These are phyloP conservation scores for Myioborus melanocephalus DNA, from an alignment of 2,797 vertebrate genomes.

Conservation along the genomic window DNA sequence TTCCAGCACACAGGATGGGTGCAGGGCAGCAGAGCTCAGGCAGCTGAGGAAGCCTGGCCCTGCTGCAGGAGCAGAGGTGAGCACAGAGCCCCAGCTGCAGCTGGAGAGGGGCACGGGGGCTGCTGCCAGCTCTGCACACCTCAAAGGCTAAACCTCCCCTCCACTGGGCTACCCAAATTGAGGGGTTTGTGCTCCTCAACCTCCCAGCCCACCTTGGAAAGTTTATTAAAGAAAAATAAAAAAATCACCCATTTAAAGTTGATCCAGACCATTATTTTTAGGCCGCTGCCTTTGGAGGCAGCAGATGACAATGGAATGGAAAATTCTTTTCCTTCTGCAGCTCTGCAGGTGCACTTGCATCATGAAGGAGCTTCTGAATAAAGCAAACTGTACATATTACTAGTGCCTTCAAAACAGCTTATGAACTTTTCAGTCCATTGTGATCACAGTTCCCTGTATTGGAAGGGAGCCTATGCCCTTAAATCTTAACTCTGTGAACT, in stretches of 20 bases:
- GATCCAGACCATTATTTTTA: conserved; percentile 23
- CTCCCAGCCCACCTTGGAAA: background rate
- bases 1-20: background rate
- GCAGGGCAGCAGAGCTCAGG: background rate
- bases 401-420: conserved; percentile 59
- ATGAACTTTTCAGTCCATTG: conserved; percentile 60
- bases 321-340: conserved; percentile 48
- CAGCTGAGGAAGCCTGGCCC: background rate
- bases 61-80: background rate
- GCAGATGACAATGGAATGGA: conserved; percentile 5
- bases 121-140: background rate
- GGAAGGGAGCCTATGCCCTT: conserved; percentile 59
- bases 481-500: conserved; percentile 63
- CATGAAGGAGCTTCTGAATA: conserved; percentile 52
- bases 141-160: background rate
- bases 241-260: background rate
- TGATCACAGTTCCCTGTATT: conserved; percentile 55
- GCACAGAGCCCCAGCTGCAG: background rate
- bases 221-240: background rate
- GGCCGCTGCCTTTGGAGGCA: background rate
- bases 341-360: conserved; percentile 56
- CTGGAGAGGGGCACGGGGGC: background rate
- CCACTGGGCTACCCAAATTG: background rate
- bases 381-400: conserved; percentile 56
- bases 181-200: background rate